Evolutionary conservation across 2,888 invertebrate species (phyloP).

Genomic region (Hemithea aestivaria): DNA sequence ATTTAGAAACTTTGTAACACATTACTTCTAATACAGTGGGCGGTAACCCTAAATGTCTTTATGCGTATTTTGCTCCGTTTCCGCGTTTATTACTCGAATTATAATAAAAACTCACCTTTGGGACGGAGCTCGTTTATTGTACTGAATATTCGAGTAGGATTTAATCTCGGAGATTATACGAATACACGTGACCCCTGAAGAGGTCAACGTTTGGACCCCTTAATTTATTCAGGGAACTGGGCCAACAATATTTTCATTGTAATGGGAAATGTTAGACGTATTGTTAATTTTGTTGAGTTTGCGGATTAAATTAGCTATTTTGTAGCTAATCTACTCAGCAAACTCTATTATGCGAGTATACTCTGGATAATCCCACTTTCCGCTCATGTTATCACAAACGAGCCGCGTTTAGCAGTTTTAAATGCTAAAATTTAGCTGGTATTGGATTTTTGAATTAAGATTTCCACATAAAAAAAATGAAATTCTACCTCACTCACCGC

Average conservation of each 20-base stretch:
- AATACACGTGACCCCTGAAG: conserved; percentile 29
- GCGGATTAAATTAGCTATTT: conserved; percentile 10
- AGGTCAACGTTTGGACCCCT: conserved; percentile 23
- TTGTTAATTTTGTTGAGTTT: conserved; percentile 20
- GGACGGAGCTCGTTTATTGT: conserved; percentile 31
- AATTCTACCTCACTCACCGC: too few relatives aligned
- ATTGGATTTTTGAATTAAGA: too few relatives aligned
- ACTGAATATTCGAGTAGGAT: conserved; percentile 40
- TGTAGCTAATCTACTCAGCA: too few relatives aligned
- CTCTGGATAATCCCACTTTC: too few relatives aligned
- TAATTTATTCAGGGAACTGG: conserved; percentile 26
- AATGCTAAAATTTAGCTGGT: too few relatives aligned
- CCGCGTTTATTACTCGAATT: conserved; percentile 21
- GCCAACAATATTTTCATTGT: conserved; percentile 27
- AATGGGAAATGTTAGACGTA: conserved; percentile 18
- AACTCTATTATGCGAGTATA: too few relatives aligned
- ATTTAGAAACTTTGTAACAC: too few relatives aligned
- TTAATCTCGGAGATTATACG: conserved; percentile 44
- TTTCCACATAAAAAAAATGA: too few relatives aligned
- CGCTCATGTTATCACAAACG: conserved; percentile 1
- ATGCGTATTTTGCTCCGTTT: conserved; percentile 17
- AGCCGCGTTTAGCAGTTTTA: too few relatives aligned
- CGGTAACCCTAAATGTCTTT: too few relatives aligned
- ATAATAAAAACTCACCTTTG: conserved; percentile 34
- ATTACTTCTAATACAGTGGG: too few relatives aligned